Evolutionary conservation across 2,888 invertebrate genomes (phyloP).

Genomic region (Microdon myrmicae): DNA sequence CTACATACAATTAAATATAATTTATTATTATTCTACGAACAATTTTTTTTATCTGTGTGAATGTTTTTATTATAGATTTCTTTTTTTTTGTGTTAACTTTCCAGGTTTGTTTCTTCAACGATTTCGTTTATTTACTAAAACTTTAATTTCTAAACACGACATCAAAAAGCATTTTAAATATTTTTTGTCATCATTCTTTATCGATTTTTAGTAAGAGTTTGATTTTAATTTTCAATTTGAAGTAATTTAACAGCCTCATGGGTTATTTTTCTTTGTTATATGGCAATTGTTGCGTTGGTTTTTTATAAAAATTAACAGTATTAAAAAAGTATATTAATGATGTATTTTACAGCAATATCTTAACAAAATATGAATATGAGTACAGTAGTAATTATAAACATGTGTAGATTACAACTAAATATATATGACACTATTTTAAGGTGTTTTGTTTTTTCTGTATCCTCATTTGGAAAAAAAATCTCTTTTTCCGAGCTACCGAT

Average conservation of each 20-base stretch:
- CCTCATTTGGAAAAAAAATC: too few species aligned
- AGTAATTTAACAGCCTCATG: conserved; percentile 40
- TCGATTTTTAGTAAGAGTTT: conserved; percentile 5
- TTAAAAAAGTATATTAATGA: too few species aligned
- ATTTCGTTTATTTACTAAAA: neutral
- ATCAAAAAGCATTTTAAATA: conserved; percentile 39
- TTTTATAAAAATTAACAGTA: too few species aligned
- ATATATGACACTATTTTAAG: too few species aligned
- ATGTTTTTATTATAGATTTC: neutral
- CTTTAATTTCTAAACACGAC: conserved; percentile 31
- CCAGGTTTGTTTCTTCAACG: conserved; percentile 4
- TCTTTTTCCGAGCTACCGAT: too few species aligned
- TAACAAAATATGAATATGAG: too few species aligned
- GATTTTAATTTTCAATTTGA: conserved; percentile 3
- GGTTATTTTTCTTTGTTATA: conserved; percentile 18
- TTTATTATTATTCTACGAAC: conserved; percentile 3
- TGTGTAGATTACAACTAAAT: too few species aligned
- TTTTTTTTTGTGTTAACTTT: neutral
- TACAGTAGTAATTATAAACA: too few species aligned
- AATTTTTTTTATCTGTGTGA: conserved; percentile 1
- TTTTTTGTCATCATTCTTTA: conserved; percentile 1
- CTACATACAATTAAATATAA: conserved; percentile 19
- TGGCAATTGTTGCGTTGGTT: too few species aligned
- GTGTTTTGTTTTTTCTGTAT: too few species aligned
- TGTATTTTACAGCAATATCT: too few species aligned